Percentiles rank a stretch among this genome's conserved stretches.
Conservation (phyloP, 2,888 invertebrate species). For the Drosophila greeni region DNA sequence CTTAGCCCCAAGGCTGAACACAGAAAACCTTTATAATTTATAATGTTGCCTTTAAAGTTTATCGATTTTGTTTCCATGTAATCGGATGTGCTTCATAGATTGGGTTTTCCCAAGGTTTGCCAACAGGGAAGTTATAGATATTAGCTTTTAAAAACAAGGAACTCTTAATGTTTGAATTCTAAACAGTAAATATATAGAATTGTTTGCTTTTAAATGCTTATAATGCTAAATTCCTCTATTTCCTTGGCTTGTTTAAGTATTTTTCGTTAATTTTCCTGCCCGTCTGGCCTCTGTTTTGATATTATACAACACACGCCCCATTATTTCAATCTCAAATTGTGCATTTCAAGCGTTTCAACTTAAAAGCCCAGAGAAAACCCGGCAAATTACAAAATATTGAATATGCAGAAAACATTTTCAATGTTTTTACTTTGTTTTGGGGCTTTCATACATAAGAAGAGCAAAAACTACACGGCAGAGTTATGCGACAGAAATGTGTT, state of each 20-base stretch:
- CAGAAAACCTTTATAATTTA: constrained; percentile 10
- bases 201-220: no score
- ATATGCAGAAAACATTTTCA: constrained; percentile 17
- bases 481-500: constrained; percentile 66
- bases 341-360: constrained; percentile 39
- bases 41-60: constrained; percentile 10
- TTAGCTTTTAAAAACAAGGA: neutral
- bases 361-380: constrained; percentile 11
- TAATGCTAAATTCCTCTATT: neutral
- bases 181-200: neutral
- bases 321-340: constrained; percentile 52
- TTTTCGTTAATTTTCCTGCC: neutral
- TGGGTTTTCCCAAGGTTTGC: constrained; percentile 6
- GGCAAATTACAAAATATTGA: constrained; percentile 30
- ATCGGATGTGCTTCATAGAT: constrained; percentile 23
- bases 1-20: constrained; percentile 25
- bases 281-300: neutral
- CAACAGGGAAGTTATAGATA: neutral
- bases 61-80: constrained; percentile 24
- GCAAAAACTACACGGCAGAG: constrained; percentile 47
- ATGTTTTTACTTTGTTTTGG: neutral
- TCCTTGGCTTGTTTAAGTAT: neutral
- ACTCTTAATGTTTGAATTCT: neutral
- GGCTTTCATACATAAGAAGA: constrained; percentile 8
- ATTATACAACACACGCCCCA: constrained; percentile 28